phyloP scores from a whole-genome alignment of 1,140 invertebrate genomes.

The Zaprionus nigranus region DNA sequence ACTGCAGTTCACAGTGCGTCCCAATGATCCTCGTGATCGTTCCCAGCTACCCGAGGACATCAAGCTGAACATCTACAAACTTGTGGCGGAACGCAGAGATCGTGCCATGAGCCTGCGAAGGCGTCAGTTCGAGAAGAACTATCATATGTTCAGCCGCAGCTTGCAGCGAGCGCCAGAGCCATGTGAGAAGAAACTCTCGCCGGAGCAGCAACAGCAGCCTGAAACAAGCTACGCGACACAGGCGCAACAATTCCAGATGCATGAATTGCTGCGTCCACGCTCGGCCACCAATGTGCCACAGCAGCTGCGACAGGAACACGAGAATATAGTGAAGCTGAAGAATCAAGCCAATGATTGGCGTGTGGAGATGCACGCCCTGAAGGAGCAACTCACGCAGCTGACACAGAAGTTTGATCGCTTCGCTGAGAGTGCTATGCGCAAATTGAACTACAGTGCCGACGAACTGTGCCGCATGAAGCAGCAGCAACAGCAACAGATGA shows the following conservation, averaged over 20 bases:
- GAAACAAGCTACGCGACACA: slow-evolving; percentile 23
- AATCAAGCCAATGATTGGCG: slow-evolving; percentile 70
- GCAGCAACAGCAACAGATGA: slow-evolving; percentile 34
- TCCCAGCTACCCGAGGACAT: slow-evolving; percentile 90
- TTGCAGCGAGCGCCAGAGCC: slow-evolving; percentile 54
- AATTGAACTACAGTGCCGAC: slow-evolving; percentile 72
- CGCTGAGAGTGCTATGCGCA: slow-evolving; percentile 66
- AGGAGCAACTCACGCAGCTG: slow-evolving; percentile 60
- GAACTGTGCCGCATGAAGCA: slow-evolving; percentile 70
- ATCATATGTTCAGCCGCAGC: slow-evolving; percentile 73
- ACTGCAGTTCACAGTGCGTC: slow-evolving; percentile 89
- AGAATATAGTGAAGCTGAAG: slow-evolving; percentile 58
- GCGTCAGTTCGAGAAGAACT: slow-evolving; percentile 85
- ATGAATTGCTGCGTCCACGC: slow-evolving; percentile 72
- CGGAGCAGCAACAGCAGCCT: slow-evolving; percentile 17
- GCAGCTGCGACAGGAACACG: slow-evolving; percentile 62
- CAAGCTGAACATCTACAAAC: slow-evolving; percentile 89
- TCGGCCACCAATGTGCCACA: slow-evolving; percentile 80
- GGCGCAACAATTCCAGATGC: slow-evolving; percentile 59
- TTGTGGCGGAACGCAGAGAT: slow-evolving; percentile 89
- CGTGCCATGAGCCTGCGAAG: slow-evolving; percentile 85
- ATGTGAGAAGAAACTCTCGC: not conserved
- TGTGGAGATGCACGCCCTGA: slow-evolving; percentile 59
- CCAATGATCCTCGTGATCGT: slow-evolving; percentile 91
- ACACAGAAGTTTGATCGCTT: slow-evolving; percentile 71